Evolutionary conservation across 2,888 invertebrate species (phyloP), one percentile per base, ranked within the genome.

Genomic region (Rhogogaster chlorosoma): DNA sequence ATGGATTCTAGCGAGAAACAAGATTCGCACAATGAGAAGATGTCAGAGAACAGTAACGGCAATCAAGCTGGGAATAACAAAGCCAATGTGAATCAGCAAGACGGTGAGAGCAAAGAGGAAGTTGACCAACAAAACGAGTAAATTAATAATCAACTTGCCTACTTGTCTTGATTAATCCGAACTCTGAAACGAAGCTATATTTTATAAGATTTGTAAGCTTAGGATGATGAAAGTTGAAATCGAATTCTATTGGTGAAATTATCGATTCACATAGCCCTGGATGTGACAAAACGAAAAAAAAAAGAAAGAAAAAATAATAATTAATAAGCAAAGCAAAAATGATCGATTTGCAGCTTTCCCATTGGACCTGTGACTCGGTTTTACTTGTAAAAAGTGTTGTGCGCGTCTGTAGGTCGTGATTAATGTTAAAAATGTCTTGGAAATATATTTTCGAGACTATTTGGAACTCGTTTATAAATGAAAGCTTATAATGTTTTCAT

Each of bases 61-160:
- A 91, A 90, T 85, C 93, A 92, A 85, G 88, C 91, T 83, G 91
- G 90, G 82, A 89, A 88, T 83, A 90, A 90, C 80, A 93, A 93
- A 87, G 87, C 91, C 67, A 92, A 90, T 87, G 92, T 91, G 82
- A 92, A 90, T 87, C 93, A 92, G 85, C 91, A 92, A 87, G 93
- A 93, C 84, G 88, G 86, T 86, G 93, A 93, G 86, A 90, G 88
- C 87, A 93, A 93, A 88, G 93, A 93, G 88, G 93, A 93, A 91
- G 92, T 93, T 87, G 92, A 91, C 87, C 93, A 92, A 86, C 93
- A 93, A 90, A 93, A 93, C 86, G 93, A 93, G 88, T 93, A 92
- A 91, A 87, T 85, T 86, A 57, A 42, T 42, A 80, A 26, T 22
- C 36, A 38, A 49, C 38, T 53, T 18, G 15, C 53, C 49, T 45